Evolutionary conservation across 2,113 vertebrate species (phyloP).

Genomic region (Chitala chitala): DNA sequence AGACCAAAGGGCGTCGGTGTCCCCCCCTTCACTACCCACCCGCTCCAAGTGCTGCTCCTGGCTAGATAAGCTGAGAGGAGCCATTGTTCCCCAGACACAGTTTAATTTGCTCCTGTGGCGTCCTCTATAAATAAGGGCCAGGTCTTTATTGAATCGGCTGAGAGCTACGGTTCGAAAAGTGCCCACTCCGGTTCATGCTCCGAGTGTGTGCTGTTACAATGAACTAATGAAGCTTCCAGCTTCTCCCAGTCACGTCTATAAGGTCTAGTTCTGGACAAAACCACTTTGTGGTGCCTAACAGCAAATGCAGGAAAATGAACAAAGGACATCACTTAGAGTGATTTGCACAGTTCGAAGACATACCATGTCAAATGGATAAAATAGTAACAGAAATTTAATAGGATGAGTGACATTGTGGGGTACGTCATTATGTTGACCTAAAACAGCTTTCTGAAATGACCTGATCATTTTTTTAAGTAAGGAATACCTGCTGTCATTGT

Average conservation of each 20-base stretch:
- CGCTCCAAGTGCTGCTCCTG: background rate
- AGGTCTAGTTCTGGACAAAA: background rate
- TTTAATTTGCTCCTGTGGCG: constrained; percentile 22
- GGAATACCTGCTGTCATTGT: background rate
- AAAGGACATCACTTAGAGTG: background rate
- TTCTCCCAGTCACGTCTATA: background rate
- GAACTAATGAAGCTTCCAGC: constrained; percentile 2
- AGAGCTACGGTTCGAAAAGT: background rate
- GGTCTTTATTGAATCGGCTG: background rate
- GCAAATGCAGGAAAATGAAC: background rate
- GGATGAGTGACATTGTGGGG: too few species aligned
- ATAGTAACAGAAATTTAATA: too few species aligned
- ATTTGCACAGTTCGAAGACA: background rate
- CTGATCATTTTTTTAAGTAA: background rate
- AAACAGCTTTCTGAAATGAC: background rate
- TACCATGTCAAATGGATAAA: too few species aligned
- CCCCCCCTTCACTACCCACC: too few species aligned
- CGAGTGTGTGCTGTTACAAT: background rate
- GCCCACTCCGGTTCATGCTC: background rate
- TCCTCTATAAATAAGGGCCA: background rate
- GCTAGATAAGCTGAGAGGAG: background rate
- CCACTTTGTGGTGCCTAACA: too few species aligned
- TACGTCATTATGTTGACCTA: too few species aligned
- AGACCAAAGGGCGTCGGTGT: background rate
- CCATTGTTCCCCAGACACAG: constrained; percentile 13